These are phyloP conservation scores for Macrotrachela quadricornifera DNA, from an alignment of 1,140 invertebrate genomes.

Conservation along the genomic window DNA sequence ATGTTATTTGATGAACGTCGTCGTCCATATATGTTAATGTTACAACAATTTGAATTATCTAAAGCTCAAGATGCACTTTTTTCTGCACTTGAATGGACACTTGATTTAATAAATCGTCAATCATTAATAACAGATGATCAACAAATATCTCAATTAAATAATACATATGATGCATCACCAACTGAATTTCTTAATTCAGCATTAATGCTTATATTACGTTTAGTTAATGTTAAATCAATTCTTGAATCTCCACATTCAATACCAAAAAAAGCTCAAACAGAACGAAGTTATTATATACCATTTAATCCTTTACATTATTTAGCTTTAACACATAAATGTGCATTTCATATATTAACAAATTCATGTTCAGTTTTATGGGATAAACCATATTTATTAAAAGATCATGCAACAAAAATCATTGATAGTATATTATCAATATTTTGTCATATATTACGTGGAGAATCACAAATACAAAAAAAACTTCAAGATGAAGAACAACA, in stretches of 20 bases:
- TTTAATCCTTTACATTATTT: slow-evolving; percentile 58
- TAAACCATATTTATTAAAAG: background rate
- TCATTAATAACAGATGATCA: too few species aligned
- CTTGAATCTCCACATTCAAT: slow-evolving; percentile 21
- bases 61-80: slow-evolving; percentile 59
- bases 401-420: background rate
- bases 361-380: too few species aligned
- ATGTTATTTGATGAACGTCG: slow-evolving; percentile 74
- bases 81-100: slow-evolving; percentile 19
- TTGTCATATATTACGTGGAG: slow-evolving; percentile 55
- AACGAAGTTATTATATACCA: slow-evolving; percentile 23
- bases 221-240: slow-evolving; percentile 63
- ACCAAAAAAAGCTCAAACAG: slow-evolving; percentile 33
- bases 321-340: slow-evolving; percentile 46
- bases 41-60: slow-evolving; percentile 54
- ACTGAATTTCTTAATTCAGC: slow-evolving; percentile 65
- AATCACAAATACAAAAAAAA: slow-evolving; percentile 35
- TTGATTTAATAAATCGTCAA: background rate
- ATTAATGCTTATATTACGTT: slow-evolving; percentile 60
- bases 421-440: slow-evolving; percentile 47
- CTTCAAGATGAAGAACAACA: slow-evolving; percentile 36
- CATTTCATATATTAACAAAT: too few species aligned
- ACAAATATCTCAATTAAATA: too few species aligned
- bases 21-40: slow-evolving; percentile 64
- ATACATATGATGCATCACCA: slow-evolving; percentile 20